Evolutionary conservation across 2,888 invertebrate species (phyloP).

Genomic region (Cephus nigrinus): DNA sequence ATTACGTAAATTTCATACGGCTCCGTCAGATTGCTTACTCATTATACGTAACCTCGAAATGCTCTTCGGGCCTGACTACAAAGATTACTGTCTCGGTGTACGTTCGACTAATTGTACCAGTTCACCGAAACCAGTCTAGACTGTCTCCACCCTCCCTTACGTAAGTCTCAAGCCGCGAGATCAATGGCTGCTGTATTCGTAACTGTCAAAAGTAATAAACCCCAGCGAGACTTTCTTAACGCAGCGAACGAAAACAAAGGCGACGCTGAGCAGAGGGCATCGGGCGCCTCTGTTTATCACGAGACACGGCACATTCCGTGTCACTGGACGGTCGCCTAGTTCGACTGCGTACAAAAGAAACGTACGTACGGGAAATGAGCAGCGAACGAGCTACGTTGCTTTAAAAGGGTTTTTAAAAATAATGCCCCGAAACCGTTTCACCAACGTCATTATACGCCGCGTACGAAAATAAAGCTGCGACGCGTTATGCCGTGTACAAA

Average conservation of each 20-base stretch:
- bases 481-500: slow-evolving; percentile 8
- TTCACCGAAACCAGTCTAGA: background rate
- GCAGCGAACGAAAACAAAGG: background rate
- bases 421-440: slow-evolving; percentile 27
- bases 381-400: background rate
- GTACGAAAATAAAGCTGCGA: slow-evolving; percentile 44
- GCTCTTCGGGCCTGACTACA: background rate
- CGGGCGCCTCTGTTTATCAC: background rate
- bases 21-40: background rate
- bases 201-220: background rate
- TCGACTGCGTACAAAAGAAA: background rate
- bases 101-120: background rate
- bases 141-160: background rate
- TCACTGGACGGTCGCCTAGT: background rate
- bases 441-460: slow-evolving; percentile 43
- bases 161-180: background rate
- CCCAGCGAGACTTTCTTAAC: background rate
- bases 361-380: background rate
- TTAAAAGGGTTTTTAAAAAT: slow-evolving; percentile 13
- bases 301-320: background rate
- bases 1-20: background rate
- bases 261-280: background rate
- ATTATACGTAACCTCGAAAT: background rate
- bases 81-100: background rate
- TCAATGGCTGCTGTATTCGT: background rate